Evolutionary conservation across 1,140 invertebrate species (phyloP).

Genomic region (Lepidurus couesii): DNA sequence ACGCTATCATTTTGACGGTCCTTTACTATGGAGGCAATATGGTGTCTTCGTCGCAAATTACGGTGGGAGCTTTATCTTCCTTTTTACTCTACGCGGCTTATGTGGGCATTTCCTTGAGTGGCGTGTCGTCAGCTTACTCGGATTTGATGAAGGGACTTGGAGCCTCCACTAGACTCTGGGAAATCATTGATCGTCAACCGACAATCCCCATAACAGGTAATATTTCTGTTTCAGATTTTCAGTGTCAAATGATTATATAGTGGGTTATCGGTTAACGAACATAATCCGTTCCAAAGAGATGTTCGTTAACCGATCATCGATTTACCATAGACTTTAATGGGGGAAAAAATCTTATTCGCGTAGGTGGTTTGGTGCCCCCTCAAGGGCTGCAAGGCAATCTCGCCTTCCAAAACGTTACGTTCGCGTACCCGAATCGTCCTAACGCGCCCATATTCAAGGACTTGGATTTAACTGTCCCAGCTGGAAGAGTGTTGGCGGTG

Average conservation of each 20-base stretch:
- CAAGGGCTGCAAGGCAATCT: conserved; percentile 46
- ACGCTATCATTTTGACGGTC: conserved; percentile 83
- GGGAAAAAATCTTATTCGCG: conserved; percentile 35
- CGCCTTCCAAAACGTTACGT: conserved; percentile 49
- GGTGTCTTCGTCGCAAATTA: conserved; percentile 72
- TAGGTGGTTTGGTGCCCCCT: conserved; percentile 54
- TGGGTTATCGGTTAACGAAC: no score
- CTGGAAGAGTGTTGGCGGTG: conserved; percentile 52
- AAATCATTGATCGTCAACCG: conserved; percentile 77
- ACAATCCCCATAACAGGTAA: conserved; percentile 61
- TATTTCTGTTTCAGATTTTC: conserved; percentile 32
- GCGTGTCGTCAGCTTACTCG: conserved; percentile 82
- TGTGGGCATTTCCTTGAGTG: conserved; percentile 79
- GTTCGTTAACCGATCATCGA: no score
- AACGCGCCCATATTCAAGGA: conserved; percentile 50
- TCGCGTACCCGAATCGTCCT: conserved; percentile 53
- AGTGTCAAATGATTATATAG: conserved; percentile 35
- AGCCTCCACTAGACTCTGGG: conserved; percentile 78
- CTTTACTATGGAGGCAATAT: conserved; percentile 88
- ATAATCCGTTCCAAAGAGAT: no score
- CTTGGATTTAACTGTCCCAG: conserved; percentile 47
- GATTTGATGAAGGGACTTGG: conserved; percentile 90
- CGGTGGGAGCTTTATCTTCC: conserved; percentile 81
- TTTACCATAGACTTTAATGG: no score
- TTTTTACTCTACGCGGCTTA: conserved; percentile 91